Evolutionary conservation across 2,113 vertebrate species (phyloP).

Genomic region (Phalacrocorax brasilianus): DNA sequence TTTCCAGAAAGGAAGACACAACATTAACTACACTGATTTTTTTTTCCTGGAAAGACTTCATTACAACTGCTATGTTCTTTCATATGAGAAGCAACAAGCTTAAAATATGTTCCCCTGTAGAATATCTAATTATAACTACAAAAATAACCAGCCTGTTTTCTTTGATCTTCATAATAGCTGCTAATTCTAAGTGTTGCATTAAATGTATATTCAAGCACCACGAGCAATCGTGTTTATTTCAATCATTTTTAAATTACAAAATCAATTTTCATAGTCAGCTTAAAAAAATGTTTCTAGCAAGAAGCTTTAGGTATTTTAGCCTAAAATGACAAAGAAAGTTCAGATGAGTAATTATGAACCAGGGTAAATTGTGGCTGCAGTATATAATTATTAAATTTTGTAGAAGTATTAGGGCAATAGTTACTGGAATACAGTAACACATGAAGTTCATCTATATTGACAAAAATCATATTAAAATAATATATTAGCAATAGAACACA

Average conservation of each 20-base stretch:
- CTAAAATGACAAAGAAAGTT: neutral
- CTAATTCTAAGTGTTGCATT: neutral
- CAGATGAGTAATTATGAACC: neutral
- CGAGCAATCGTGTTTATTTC: neutral
- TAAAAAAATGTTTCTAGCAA: neutral
- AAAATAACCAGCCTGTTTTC: neutral
- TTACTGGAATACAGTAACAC: neutral
- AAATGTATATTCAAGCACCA: neutral
- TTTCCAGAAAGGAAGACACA: neutral
- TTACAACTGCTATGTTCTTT: neutral
- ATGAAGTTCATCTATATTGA: neutral
- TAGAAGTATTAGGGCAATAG: neutral
- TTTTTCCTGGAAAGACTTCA: neutral
- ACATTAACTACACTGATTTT: neutral
- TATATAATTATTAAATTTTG: neutral
- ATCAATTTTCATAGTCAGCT: neutral
- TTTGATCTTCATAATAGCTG: neutral
- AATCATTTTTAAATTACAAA: neutral
- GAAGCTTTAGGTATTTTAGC: neutral
- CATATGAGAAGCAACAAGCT: neutral
- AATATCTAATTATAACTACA: neutral
- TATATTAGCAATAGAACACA: neutral
- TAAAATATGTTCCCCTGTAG: neutral
- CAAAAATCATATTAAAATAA: neutral
- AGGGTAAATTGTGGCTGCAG: neutral